Base-by-base conservation (phyloP, 2,888 invertebrate species). In the Gari tellinella region DNA sequence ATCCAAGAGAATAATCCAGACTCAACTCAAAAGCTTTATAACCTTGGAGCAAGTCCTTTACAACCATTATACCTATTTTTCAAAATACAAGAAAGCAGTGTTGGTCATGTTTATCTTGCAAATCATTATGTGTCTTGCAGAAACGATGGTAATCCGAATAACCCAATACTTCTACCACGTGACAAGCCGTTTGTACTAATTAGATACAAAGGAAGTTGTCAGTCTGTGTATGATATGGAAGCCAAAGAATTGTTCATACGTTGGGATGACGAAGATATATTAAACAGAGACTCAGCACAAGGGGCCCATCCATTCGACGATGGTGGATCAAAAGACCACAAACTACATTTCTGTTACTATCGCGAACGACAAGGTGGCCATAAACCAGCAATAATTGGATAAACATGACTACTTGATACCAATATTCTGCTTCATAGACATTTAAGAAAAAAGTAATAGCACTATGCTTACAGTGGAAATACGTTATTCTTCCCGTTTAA, bases 221-320 rank as follows among this genome's bases (percentile, higher is more conserved):
- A 67, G 41, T n/a, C 19, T 10, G 67, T 67, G 10, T 31, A 45
- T 19, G 51, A 43, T 8, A 60, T 67, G 67, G 37, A 46, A 15
- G 15, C 37, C 5, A 21, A 23, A 17, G 41, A 66, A n/a, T 4
- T 58, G 8, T 66, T 19, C 31, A 43, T 66, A 8, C 31, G 51
- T 19, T 66, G 65, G 65, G 65, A 66, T 41, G 57, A 66, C 21
- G 57, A 58, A 37, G 57, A 58, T 46, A 25, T 40, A 15, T n/a
- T 14, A 10, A 66, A 66, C 52, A 37, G 19, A 15, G 65, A 57
- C 31, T 15, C 19, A 19, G 40, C 41, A 5, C 25, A 31, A 25
- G 65, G 65, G 23, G 48, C 43, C 17, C 52, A 66, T 43, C 65
- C 65, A 7, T 51, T 19, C n/a, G 65, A 66, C 23, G 58, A 57